These are phyloP conservation scores for Prionace glauca DNA, from an alignment of 2,797 vertebrate genomes.

Conservation along the genomic window DNA sequence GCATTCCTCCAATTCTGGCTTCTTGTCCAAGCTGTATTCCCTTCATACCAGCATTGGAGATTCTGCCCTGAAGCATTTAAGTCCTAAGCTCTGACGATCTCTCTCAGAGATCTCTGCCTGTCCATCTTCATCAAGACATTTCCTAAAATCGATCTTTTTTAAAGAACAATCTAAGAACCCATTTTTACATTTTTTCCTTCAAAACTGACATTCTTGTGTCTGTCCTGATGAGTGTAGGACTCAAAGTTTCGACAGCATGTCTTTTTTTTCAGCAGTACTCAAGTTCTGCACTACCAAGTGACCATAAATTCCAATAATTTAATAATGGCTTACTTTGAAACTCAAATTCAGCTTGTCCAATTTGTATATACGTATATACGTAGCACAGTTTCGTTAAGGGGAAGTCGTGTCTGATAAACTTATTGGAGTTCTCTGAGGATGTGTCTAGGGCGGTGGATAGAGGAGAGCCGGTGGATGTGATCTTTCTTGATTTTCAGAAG, in stretches of 20 bases:
- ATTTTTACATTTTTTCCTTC: neutral
- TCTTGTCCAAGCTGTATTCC: neutral
- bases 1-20: neutral
- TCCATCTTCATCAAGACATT: neutral
- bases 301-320: neutral
- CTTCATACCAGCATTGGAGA: neutral
- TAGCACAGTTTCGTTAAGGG: too few species aligned
- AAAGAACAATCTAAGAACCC: neutral
- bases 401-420: too few species aligned
- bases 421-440: too few species aligned
- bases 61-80: neutral
- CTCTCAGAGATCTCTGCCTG: neutral
- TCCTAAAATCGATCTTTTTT: neutral
- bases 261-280: too few species aligned
- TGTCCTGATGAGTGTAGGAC: too few species aligned
- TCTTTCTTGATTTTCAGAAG: too few species aligned
- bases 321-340: neutral
- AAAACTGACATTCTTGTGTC: too few species aligned
- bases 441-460: too few species aligned
- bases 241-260: too few species aligned
- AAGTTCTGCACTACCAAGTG: too few species aligned
- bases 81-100: neutral
- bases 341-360: neutral
- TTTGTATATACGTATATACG: neutral
- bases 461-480: too few species aligned